Conservation (phyloP, 2,888 invertebrate species). For the Plagiodera versicolora region DNA sequence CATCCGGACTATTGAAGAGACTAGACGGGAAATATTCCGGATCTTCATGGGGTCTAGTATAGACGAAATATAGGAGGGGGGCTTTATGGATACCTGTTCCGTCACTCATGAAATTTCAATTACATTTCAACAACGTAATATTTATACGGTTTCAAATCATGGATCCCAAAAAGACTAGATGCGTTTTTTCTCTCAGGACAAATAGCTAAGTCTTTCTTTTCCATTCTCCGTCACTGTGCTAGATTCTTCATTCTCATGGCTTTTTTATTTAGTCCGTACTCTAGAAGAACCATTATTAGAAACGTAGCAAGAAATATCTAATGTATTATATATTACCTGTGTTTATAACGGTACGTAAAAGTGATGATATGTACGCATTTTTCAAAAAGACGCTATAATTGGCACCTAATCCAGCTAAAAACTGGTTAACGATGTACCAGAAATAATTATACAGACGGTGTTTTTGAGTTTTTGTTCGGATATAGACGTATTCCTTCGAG, state of each 20-base stretch:
- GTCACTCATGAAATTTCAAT: too few species aligned
- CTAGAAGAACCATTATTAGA: slow-evolving; percentile 16
- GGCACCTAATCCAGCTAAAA: slow-evolving; percentile 13
- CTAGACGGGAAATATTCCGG: slow-evolving; percentile 13
- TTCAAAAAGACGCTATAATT: slow-evolving; percentile 16
- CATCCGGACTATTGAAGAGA: slow-evolving; percentile 32
- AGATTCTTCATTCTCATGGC: background rate
- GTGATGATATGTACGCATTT: slow-evolving; percentile 20
- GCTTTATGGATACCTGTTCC: too few species aligned
- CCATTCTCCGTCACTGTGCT: background rate
- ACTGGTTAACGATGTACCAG: slow-evolving; percentile 14
- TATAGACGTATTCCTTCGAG: background rate
- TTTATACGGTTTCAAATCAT: too few species aligned
- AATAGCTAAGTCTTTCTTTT: too few species aligned
- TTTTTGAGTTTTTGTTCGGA: slow-evolving; percentile 12
- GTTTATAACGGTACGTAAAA: slow-evolving; percentile 21
- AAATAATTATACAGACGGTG: slow-evolving; percentile 6
- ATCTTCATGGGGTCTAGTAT: background rate
- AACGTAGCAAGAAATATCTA: slow-evolving; percentile 17
- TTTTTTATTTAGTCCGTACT: background rate
- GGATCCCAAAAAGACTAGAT: too few species aligned
- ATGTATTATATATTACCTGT: slow-evolving; percentile 22
- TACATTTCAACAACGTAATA: too few species aligned
- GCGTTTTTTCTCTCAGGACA: too few species aligned
- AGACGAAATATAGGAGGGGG: slow-evolving; percentile 9